phyloP scores from a whole-genome alignment of 2,888 invertebrate genomes.

The Tetanocera ferruginea region DNA sequence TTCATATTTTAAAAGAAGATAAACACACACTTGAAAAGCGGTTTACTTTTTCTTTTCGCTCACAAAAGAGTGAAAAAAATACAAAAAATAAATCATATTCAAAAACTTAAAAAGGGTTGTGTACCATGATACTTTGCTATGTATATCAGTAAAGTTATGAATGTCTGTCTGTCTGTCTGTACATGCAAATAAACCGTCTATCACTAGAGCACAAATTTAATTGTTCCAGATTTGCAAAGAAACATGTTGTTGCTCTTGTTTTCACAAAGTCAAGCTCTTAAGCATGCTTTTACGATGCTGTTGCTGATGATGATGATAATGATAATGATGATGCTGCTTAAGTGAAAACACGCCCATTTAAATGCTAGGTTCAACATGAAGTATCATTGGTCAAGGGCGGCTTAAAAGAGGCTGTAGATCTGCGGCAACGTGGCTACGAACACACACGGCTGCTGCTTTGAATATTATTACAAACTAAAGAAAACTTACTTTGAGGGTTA shows the following conservation, averaged over 20 bases:
- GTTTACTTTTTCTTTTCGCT: too few species aligned
- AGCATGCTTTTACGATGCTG: not conserved
- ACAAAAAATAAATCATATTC: too few species aligned
- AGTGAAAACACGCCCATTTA: constrained; percentile 29
- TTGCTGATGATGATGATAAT: not conserved
- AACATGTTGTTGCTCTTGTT: constrained; percentile 27
- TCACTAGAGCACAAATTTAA: not conserved
- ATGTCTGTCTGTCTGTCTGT: too few species aligned
- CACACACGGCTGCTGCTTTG: not conserved
- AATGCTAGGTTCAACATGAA: constrained; percentile 5
- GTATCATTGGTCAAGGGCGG: constrained; percentile 25
- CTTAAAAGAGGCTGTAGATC: not conserved
- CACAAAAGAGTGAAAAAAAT: too few species aligned
- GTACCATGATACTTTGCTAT: not conserved
- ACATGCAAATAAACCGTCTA: not conserved
- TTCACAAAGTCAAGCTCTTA: constrained; percentile 20
- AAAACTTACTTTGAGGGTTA: not conserved
- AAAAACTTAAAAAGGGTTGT: too few species aligned
- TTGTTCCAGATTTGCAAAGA: constrained; percentile 9
- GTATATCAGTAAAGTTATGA: not conserved
- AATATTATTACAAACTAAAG: not conserved
- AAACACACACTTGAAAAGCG: too few species aligned
- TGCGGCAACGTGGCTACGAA: not conserved
- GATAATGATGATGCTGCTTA: not conserved
- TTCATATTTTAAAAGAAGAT: too few species aligned